Conservation (phyloP, 2,113 vertebrate genomes). For the Mustela nigripes region DNA sequence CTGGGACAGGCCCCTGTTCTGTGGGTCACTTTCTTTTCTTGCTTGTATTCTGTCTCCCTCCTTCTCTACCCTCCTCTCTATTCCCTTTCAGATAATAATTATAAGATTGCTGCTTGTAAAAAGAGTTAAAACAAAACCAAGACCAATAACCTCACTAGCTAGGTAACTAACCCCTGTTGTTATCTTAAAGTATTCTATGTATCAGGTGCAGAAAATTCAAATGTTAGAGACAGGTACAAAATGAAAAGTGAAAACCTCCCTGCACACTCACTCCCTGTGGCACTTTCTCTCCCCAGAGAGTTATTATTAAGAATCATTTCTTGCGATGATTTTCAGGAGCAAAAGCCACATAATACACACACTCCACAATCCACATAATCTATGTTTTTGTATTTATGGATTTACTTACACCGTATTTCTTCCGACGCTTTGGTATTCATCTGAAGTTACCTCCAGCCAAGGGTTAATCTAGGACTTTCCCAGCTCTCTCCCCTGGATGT, state of each 20-base stretch:
- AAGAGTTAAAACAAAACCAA: not conserved
- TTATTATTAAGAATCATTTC: not conserved
- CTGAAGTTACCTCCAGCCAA: not conserved
- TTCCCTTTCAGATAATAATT: not conserved
- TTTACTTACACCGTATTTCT: not conserved
- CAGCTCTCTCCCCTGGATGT: not conserved
- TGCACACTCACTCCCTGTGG: not conserved
- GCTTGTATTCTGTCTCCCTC: not conserved
- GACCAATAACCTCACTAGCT: not conserved
- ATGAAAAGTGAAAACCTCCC: not conserved
- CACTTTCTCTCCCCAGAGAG: not conserved
- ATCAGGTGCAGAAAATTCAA: not conserved
- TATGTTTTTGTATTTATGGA: not conserved
- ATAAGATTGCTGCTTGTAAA: not conserved
- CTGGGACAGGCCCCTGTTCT: not conserved
- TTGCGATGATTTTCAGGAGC: not conserved
- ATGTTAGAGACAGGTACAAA: not conserved
- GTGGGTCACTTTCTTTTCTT: not conserved
- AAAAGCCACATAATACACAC: not conserved
- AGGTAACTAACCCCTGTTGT: not conserved
- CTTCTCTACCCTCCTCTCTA: not conserved
- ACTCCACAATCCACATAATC: not conserved
- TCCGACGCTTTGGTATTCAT: not conserved
- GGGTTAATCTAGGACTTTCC: not conserved
- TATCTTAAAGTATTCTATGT: not conserved